phyloP scores from a whole-genome alignment of 2,113 vertebrate species.

The Pseudonaja textilis region DNA sequence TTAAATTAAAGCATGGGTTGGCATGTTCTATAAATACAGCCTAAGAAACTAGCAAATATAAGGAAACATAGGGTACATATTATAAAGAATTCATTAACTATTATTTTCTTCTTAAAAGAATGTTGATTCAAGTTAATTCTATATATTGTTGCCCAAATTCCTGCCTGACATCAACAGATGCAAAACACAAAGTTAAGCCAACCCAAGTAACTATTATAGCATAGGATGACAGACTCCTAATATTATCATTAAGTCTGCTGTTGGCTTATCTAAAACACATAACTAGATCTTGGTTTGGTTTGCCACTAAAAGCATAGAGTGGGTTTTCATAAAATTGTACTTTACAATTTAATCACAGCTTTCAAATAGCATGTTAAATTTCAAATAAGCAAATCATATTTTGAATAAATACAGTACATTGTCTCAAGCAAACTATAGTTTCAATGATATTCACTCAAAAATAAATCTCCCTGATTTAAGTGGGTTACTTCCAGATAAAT shows the following conservation, averaged over 20 bases:
- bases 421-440: not conserved
- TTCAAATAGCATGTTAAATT: not conserved
- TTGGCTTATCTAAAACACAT: not conserved
- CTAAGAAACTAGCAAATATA: not conserved
- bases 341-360: not conserved
- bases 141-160: not conserved
- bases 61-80: not conserved
- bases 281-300: not conserved
- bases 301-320: not conserved
- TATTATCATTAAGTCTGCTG: not conserved
- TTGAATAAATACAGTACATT: not conserved
- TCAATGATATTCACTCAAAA: not conserved
- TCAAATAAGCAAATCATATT: not conserved
- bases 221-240: not conserved
- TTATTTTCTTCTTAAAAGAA: not conserved
- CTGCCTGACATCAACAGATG: not conserved
- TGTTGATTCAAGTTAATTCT: not conserved
- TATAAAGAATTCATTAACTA: not conserved
- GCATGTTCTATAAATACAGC: not conserved
- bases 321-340: not conserved
- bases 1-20: not conserved
- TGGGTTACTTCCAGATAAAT: not conserved
- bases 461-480: not conserved
- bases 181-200: not conserved
- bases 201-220: not conserved